These are phyloP conservation scores for Lottia scabra DNA, from an alignment of 2,888 invertebrate species.

Conservation along the genomic window DNA sequence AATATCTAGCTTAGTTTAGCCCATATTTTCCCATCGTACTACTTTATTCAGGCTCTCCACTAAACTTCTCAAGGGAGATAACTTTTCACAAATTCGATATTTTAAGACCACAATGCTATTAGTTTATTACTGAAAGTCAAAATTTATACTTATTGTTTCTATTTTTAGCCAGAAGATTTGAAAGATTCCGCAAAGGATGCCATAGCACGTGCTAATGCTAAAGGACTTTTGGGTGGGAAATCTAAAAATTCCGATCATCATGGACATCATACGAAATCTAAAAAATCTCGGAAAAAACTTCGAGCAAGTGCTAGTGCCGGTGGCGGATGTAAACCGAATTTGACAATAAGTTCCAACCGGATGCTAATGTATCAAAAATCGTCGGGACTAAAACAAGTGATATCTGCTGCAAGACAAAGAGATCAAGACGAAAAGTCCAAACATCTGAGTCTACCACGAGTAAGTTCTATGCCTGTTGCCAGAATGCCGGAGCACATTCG, in stretches of 20 bases:
- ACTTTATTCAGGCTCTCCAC: no score
- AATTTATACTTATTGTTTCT: constrained; percentile 9
- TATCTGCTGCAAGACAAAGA: constrained; percentile 18
- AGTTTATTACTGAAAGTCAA: no score
- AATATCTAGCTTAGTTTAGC: no score
- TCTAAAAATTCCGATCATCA: constrained; percentile 21
- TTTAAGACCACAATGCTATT: no score
- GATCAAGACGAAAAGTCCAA: neutral
- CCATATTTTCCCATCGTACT: no score
- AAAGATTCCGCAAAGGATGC: constrained; percentile 60
- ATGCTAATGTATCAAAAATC: constrained; percentile 8
- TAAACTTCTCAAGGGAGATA: no score
- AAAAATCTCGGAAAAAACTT: neutral
- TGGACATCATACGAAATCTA: constrained; percentile 25
- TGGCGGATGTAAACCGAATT: neutral
- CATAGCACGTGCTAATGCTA: constrained; percentile 55
- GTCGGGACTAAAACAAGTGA: constrained; percentile 26
- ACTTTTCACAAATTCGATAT: no score
- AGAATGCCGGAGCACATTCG: constrained; percentile 46
- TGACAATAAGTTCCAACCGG: constrained; percentile 2
- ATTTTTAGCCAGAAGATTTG: constrained; percentile 55
- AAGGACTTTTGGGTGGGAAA: constrained; percentile 49
- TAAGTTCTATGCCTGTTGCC: neutral
- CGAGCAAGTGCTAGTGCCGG: neutral
- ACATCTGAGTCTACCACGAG: constrained; percentile 5